phyloP scores from a whole-genome alignment of 1,140 invertebrate species.

The Homarus americanus region DNA sequence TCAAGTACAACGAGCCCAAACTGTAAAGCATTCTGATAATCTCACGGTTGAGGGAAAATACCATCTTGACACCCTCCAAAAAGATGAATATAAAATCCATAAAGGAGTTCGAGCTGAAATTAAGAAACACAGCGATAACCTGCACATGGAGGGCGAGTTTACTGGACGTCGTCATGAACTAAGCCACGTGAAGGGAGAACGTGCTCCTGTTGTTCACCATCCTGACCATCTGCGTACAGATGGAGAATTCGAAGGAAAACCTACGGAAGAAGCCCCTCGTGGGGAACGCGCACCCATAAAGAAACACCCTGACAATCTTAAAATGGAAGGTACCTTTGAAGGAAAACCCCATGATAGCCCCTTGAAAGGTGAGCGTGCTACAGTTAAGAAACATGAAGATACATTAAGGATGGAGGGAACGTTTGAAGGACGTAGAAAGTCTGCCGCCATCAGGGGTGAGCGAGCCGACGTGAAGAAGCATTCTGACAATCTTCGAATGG shows the following conservation, averaged over 20 bases:
- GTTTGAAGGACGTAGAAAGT: slow-evolving; percentile 42
- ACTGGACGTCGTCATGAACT: not conserved
- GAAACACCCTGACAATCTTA: slow-evolving; percentile 33
- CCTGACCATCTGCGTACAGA: slow-evolving; percentile 31
- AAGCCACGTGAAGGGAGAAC: not conserved
- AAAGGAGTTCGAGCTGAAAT: slow-evolving; percentile 69
- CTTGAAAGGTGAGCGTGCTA: slow-evolving; percentile 18
- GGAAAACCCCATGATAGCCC: slow-evolving; percentile 6
- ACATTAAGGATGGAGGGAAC: slow-evolving; percentile 37
- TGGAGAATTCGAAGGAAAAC: slow-evolving; percentile 26
- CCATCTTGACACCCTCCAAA: slow-evolving; percentile 77
- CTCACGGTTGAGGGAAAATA: slow-evolving; percentile 83
- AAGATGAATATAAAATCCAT: slow-evolving; percentile 73
- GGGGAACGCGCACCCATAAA: slow-evolving; percentile 36
- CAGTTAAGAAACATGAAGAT: slow-evolving; percentile 30
- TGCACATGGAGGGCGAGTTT: slow-evolving; percentile 39
- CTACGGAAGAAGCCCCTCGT: slow-evolving; percentile 21
- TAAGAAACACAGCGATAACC: slow-evolving; percentile 36
- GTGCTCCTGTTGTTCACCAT: slow-evolving; percentile 36
- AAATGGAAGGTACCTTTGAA: slow-evolving; percentile 32
- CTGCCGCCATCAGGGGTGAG: slow-evolving; percentile 4
- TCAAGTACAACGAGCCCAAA: slow-evolving; percentile 54
- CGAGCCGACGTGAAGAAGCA: slow-evolving; percentile 49
- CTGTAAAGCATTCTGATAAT: slow-evolving; percentile 79
- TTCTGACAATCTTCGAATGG: slow-evolving; percentile 74